Evolutionary conservation across 2,113 vertebrate genomes (phyloP).

Genomic region (Rostratula benghalensis): DNA sequence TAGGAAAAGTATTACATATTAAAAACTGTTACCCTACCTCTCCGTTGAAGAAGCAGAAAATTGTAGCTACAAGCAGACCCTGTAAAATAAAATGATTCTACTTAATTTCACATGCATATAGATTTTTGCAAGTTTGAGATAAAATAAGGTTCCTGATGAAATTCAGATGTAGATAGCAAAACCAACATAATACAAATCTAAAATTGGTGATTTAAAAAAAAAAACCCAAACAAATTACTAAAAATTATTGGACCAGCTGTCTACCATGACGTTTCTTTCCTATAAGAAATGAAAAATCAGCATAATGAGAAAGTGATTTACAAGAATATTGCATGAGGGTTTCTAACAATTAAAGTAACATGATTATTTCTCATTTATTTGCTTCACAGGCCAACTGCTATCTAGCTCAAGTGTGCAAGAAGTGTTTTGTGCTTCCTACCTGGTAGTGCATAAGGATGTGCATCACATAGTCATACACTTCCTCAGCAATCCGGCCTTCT

Average conservation of each 20-base stretch:
- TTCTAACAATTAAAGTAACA: neutral
- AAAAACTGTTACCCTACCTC: slow-evolving; percentile 81
- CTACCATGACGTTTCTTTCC: neutral
- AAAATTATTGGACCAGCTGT: neutral
- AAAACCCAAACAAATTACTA: neutral
- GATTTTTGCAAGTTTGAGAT: neutral
- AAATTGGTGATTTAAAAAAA: neutral
- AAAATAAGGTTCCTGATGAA: neutral
- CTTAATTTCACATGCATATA: neutral
- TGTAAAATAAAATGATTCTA: slow-evolving; percentile 63
- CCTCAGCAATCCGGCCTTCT: slow-evolving; percentile 83
- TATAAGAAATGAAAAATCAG: neutral
- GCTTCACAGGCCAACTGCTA: neutral
- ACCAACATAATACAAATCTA: neutral
- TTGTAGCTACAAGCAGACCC: slow-evolving; percentile 95
- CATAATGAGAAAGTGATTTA: neutral
- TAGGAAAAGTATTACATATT: neutral
- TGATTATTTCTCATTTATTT: rapidly evolving
- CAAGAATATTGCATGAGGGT: neutral
- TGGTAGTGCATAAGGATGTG: slow-evolving; percentile 96
- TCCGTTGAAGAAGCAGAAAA: slow-evolving; percentile 99
- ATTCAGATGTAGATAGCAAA: neutral
- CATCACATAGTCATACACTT: slow-evolving; percentile 95
- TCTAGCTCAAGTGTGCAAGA: neutral
- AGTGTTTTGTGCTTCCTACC: slow-evolving; percentile 63